Percentiles rank a stretch among this genome's conserved stretches.
Conservation (phyloP, 2,113 vertebrate species). For the Lonchura striata region DNA sequence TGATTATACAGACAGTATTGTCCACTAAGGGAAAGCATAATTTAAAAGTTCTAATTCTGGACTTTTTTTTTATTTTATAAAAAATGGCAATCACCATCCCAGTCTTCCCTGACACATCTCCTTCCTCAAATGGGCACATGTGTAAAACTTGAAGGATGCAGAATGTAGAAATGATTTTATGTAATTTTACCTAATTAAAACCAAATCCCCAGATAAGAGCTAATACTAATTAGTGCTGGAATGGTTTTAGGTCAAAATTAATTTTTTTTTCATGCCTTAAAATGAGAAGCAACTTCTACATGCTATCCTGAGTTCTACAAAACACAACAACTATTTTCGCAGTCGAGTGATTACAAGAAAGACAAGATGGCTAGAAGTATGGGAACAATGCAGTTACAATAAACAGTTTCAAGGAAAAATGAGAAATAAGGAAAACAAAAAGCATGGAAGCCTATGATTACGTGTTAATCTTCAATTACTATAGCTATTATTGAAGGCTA, state of each 20-base stretch:
- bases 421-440: not conserved
- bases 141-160: not conserved
- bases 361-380: not conserved
- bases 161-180: not conserved
- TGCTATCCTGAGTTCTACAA: not conserved
- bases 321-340: not conserved
- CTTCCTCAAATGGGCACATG: not conserved
- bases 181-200: not conserved
- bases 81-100: not conserved
- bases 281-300: not conserved
- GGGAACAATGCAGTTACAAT: not conserved
- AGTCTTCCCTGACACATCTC: fast-evolving
- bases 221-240: not conserved
- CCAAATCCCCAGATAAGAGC: not conserved
- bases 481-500: not conserved
- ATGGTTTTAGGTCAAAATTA: not conserved
- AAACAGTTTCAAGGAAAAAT: not conserved
- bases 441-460: not conserved
- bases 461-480: not conserved
- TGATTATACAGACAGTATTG: not conserved
- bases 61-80: not conserved
- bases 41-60: not conserved
- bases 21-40: not conserved
- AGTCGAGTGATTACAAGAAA: not conserved
- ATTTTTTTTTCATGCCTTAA: not conserved